Conservation (phyloP, 2,113 vertebrate species). For the Chloropsis hardwickii region DNA sequence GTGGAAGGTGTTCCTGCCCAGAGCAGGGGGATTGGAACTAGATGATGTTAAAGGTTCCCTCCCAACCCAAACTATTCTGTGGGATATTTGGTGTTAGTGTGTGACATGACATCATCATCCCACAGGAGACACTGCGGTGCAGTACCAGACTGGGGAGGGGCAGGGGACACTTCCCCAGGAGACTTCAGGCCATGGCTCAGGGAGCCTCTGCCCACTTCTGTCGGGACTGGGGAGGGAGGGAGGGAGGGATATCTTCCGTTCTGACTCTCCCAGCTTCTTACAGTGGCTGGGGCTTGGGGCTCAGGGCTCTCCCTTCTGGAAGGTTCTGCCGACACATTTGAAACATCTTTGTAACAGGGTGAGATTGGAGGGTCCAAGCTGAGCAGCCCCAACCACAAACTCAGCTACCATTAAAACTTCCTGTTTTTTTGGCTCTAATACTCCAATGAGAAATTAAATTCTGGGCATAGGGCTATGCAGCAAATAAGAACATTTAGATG, state of each 20-base stretch:
- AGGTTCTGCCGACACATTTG: neutral
- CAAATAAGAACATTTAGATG: neutral
- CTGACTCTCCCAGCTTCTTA: rapidly evolving
- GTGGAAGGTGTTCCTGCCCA: neutral
- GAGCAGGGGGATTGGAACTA: neutral
- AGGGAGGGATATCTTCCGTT: neutral
- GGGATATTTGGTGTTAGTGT: rapidly evolving
- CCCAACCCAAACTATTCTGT: neutral
- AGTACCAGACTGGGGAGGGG: neutral
- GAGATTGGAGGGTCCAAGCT: neutral
- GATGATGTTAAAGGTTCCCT: neutral
- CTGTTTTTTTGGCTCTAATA: neutral
- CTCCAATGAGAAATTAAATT: neutral
- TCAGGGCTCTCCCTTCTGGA: neutral
- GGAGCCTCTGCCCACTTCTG: neutral
- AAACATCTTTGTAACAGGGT: neutral
- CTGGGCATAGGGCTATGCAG: neutral
- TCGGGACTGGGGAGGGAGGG: neutral
- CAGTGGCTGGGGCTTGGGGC: neutral
- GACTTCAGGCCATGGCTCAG: neutral
- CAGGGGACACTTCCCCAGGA: neutral
- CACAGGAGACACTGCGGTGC: rapidly evolving
- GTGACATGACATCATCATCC: neutral
- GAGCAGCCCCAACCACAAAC: neutral
- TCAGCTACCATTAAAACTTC: neutral